Conservation (phyloP, 2,113 vertebrate species). For the Psilopsiagon aymara region DNA sequence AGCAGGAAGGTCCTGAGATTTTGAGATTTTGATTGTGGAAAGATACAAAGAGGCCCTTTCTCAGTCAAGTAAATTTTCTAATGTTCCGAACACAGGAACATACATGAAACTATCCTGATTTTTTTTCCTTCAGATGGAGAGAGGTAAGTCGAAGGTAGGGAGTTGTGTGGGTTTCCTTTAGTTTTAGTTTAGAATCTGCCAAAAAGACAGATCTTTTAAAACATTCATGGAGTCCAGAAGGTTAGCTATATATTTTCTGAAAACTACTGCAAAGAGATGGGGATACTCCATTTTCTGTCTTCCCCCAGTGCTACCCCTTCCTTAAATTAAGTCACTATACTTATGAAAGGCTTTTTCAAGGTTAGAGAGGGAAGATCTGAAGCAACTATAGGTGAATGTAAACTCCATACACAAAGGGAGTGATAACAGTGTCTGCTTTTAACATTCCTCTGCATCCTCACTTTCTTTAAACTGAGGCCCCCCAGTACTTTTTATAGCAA, state of each 20-base stretch:
- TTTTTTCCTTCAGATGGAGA: neutral
- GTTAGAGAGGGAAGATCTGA: neutral
- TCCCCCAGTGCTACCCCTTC: neutral
- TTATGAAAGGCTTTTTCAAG: neutral
- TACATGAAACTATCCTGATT: neutral
- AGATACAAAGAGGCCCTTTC: neutral
- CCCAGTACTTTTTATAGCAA: neutral
- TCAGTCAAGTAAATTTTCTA: neutral
- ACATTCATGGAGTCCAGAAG: neutral
- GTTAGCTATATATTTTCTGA: neutral
- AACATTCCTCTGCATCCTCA: conserved; percentile 37
- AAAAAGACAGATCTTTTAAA: neutral
- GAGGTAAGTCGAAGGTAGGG: neutral
- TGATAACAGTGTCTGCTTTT: conserved; percentile 45
- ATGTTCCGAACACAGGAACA: neutral
- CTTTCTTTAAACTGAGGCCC: neutral
- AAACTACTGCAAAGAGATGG: neutral
- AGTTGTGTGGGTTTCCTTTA: neutral
- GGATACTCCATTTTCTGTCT: neutral
- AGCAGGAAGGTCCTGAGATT: neutral
- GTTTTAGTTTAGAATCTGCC: neutral
- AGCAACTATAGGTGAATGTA: neutral
- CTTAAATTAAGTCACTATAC: neutral
- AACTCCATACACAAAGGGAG: neutral
- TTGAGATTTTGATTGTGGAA: neutral